Percentiles rank a stretch among this genome's conserved stretches.
Evolutionary conservation across 2,888 invertebrate genomes (phyloP).

Genomic region (Megalurothrips usitatus): DNA sequence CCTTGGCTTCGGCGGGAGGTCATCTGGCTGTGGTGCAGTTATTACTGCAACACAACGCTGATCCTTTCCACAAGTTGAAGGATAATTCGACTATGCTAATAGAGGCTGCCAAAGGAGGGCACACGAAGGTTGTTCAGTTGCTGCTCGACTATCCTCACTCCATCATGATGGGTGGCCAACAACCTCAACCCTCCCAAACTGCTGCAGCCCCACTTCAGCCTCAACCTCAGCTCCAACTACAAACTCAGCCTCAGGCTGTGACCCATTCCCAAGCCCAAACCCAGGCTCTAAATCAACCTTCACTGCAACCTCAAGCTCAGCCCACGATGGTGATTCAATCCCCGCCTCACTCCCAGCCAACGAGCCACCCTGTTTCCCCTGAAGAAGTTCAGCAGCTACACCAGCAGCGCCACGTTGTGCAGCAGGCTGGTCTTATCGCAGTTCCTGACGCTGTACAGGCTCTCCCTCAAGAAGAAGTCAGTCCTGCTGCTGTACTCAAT

Average conservation of each 20-base stretch:
- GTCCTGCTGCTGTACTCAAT: constrained; percentile 38
- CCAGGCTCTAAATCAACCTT: neutral
- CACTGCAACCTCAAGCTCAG: constrained; percentile 27
- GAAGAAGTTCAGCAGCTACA: neutral
- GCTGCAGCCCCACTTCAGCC: neutral
- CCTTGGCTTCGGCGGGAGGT: constrained; percentile 93
- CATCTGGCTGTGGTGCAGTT: constrained; percentile 90
- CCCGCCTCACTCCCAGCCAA: neutral
- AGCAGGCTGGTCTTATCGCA: constrained; percentile 51
- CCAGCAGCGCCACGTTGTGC: neutral
- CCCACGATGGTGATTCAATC: neutral
- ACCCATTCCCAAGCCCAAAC: constrained; percentile 21
- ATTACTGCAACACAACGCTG: constrained; percentile 84
- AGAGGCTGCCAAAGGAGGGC: constrained; percentile 97
- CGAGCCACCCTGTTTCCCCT: neutral
- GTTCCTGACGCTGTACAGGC: constrained; percentile 57
- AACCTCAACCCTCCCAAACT: constrained; percentile 33
- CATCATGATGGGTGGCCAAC: constrained; percentile 58
- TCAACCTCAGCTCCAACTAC: constrained; percentile 22
- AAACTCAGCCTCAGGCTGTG: neutral
- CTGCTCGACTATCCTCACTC: constrained; percentile 91
- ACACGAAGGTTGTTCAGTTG: constrained; percentile 90
- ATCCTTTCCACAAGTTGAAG: constrained; percentile 94
- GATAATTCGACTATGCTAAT: constrained; percentile 98
- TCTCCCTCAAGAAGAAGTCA: constrained; percentile 40